Percentiles rank a stretch among this genome's conserved stretches.
phyloP scores from a whole-genome alignment of 64 coral and sea anemone genomes.

The Dendronephthya gigantea region DNA sequence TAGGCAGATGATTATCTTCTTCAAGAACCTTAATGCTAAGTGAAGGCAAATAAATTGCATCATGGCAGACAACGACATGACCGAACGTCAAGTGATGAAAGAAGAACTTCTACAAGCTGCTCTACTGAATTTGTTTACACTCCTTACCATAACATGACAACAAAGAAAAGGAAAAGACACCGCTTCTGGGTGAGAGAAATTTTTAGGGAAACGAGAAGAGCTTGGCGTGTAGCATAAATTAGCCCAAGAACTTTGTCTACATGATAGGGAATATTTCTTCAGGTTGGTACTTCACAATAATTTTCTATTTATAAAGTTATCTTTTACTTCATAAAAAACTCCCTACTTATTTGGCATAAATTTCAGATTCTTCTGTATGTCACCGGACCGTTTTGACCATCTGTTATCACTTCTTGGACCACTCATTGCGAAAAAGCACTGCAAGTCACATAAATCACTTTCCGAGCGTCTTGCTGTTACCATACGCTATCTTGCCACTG shows the following conservation, averaged over 20 bases:
- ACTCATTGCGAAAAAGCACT: too few species aligned
- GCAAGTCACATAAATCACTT: too few species aligned
- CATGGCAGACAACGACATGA: constrained; percentile 33
- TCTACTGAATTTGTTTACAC: constrained; percentile 7
- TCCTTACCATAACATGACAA: not conserved
- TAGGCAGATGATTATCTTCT: constrained; percentile 16
- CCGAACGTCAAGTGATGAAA: not conserved
- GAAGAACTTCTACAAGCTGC: constrained; percentile 1
- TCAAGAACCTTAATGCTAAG: constrained; percentile 12
- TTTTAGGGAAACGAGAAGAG: not conserved
- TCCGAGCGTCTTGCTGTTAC: too few species aligned
- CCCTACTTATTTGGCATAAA: not conserved
- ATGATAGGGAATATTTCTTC: not conserved
- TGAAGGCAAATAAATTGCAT: constrained; percentile 28
- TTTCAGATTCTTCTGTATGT: too few species aligned
- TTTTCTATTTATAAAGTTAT: not conserved
- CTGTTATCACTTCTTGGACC: too few species aligned
- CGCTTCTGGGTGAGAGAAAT: not conserved
- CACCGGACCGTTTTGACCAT: too few species aligned
- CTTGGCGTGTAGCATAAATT: not conserved
- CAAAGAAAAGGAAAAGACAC: not conserved
- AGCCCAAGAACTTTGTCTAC: not conserved
- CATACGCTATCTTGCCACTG: too few species aligned
- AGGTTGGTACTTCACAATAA: not conserved
- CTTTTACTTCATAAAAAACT: not conserved